Evolutionary conservation across 2,797 vertebrate species (phyloP).

Genomic region (Chelmon rostratus): DNA sequence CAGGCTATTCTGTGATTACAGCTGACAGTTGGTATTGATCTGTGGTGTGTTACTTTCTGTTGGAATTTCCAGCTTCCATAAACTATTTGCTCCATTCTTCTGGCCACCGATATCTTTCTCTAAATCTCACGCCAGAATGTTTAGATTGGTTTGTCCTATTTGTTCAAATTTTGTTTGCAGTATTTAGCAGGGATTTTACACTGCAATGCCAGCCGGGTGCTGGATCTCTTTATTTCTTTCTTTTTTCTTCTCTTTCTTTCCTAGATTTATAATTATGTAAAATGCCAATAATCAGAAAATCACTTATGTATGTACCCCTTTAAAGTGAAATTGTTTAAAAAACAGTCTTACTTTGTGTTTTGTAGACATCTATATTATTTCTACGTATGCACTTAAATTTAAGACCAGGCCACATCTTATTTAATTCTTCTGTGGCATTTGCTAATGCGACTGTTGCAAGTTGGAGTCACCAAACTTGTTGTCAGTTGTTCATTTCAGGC

Average conservation of each 20-base stretch:
- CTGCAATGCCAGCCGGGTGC: too few relatives aligned
- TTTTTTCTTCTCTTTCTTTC: neutral
- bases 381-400: too few relatives aligned
- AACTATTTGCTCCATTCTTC: neutral
- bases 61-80: neutral
- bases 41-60: neutral
- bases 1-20: neutral
- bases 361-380: too few relatives aligned
- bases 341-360: neutral
- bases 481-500: too few relatives aligned
- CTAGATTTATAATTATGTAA: neutral
- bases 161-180: neutral
- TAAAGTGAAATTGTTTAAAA: too few relatives aligned
- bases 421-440: too few relatives aligned
- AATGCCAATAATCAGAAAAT: neutral
- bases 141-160: neutral
- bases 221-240: too few relatives aligned
- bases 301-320: neutral
- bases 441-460: too few relatives aligned
- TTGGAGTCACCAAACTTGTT: too few relatives aligned
- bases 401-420: too few relatives aligned
- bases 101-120: neutral
- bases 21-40: constrained; percentile 1
- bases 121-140: too few relatives aligned
- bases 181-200: neutral